These are phyloP conservation scores for Orthosia incerta DNA, from an alignment of 2,888 invertebrate genomes.

Conservation along the genomic window DNA sequence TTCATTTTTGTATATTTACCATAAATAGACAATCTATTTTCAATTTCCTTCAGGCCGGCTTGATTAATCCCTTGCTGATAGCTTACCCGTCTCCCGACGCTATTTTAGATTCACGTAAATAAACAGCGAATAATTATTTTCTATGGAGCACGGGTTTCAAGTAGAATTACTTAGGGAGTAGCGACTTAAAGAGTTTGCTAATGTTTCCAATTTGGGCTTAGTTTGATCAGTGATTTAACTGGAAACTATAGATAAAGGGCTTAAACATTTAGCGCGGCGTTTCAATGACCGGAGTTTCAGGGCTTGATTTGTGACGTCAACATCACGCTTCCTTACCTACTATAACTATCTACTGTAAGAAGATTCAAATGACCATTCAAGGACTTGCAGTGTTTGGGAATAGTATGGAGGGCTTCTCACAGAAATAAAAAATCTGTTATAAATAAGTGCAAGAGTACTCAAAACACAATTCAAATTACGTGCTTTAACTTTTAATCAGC, in stretches of 20 bases:
- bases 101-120: constrained; percentile 2
- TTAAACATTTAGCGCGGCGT: constrained; percentile 3
- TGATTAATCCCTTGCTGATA: constrained; percentile 30
- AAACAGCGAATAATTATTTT: constrained; percentile 25
- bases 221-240: constrained; percentile 20
- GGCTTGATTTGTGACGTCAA: not conserved
- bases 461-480: constrained; percentile 9
- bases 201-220: not conserved
- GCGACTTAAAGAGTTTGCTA: constrained; percentile 16
- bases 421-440: not conserved
- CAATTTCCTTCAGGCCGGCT: constrained; percentile 17
- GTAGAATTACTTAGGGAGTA: constrained; percentile 1
- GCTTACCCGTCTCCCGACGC: not conserved
- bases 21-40: constrained; percentile 44
- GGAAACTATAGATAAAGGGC: not conserved
- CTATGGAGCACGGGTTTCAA: not conserved
- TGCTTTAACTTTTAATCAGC: constrained; percentile 20
- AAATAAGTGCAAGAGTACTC: not conserved
- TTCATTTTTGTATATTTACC: constrained; percentile 33
- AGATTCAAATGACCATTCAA: not conserved
- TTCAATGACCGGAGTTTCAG: not conserved
- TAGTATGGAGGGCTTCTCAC: no score
- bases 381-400: no score
- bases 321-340: not conserved
- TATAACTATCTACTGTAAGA: not conserved